Base-by-base conservation (phyloP, 1,140 invertebrate genomes). In the Cyclargus thomasi region DNA sequence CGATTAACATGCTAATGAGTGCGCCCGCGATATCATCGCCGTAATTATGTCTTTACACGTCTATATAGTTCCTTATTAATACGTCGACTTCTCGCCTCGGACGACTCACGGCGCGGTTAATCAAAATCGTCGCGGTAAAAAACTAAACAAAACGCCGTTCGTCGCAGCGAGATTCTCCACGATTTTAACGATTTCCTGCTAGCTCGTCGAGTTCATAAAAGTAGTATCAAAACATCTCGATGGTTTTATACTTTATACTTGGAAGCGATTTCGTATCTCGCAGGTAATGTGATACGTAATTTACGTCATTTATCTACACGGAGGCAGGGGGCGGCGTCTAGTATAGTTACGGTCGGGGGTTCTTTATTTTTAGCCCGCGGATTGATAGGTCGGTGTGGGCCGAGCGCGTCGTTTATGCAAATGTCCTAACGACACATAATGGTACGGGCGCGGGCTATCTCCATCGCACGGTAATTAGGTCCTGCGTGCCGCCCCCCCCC, bases 1-100 rank as follows among this genome's bases (percentile, higher is more conserved):
- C 85, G 87, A 88, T 90, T 90, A 87, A 87, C 81, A 90, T 90
- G 87, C 82, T 86, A 90, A 90, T 90, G 83, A 87, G 78, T 72
- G 74, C 75, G 81, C 76, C 75, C 76, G 68, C 78, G 87, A 90
- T 88, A 90, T 83, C 83, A 86, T 88, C 85, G 75, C 77, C 64
- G 84, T 90, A 87, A 87, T 90, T 90, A 90, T 84, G 80, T 83
- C 79, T 78, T 80, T 73, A 73, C 74, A 74, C 72, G 79, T 81
- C 83, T 82, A 81, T 88, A 87, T 86, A 83, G 68, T 80, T 82
- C 78, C 76, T 84, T 85, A 86, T 47, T 47, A 47, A 47, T 83
- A 79, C 77, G 68, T 79, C 64, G 68, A 71, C 71, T 79, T 70
- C 72, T 73, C 68, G 63, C 71, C 78, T 78, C 75, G 78, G 79